These are phyloP conservation scores for Dreissena polymorpha DNA, from an alignment of 1,140 invertebrate genomes.

Conservation along the genomic window DNA sequence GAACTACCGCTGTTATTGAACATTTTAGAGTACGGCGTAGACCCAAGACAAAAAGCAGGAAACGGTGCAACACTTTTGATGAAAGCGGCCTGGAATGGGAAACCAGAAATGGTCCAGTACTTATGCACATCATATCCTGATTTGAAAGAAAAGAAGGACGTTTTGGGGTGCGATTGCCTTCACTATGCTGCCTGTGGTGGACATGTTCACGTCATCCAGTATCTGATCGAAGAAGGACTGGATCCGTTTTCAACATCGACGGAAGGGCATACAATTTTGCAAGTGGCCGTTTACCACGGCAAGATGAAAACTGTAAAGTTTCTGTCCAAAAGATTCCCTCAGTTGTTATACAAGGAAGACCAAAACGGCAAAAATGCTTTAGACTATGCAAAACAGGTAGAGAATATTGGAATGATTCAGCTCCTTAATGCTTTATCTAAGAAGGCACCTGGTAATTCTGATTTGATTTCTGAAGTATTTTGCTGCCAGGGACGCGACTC, in stretches of 20 bases:
- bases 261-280: constrained; percentile 32
- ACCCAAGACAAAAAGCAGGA: constrained; percentile 2
- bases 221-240: constrained; percentile 4
- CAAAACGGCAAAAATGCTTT: constrained; percentile 7
- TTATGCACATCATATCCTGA: constrained; percentile 29
- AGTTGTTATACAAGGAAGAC: neutral
- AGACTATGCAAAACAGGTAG: neutral
- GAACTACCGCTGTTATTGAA: constrained; percentile 14
- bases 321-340: constrained; percentile 16
- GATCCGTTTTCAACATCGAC: constrained; percentile 1
- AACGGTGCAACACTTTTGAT: constrained; percentile 27
- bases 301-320: constrained; percentile 3
- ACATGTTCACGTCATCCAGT: constrained; percentile 16
- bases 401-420: neutral
- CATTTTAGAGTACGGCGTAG: constrained; percentile 19
- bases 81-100: constrained; percentile 36
- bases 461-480: constrained; percentile 9
- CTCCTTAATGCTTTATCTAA: neutral
- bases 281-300: constrained; percentile 36
- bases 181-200: constrained; percentile 41
- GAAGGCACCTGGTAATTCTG: too few relatives aligned
- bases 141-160: constrained; percentile 2
- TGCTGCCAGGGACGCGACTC: neutral
- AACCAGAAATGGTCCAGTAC: neutral
- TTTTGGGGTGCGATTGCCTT: constrained; percentile 28